Conservation (phyloP, 2,888 invertebrate species). For the Dione juno region DNA sequence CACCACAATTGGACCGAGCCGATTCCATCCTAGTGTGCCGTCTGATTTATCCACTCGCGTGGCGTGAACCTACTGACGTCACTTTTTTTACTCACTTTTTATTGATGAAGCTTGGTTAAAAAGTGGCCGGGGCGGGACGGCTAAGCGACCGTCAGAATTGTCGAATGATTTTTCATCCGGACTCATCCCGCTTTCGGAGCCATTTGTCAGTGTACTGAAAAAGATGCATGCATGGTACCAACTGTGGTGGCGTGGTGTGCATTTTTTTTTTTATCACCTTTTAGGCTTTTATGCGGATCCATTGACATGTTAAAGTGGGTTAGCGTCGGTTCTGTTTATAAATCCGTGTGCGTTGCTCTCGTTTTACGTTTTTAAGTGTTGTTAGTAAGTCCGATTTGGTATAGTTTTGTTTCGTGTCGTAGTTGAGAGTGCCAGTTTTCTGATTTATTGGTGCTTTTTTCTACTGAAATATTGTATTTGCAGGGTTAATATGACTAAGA, state of each 20-base stretch:
- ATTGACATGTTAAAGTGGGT: conserved; percentile 83
- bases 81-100: conserved; percentile 69
- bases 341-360: conserved; percentile 62
- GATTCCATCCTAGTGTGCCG: conserved; percentile 72
- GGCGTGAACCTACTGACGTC: conserved; percentile 80
- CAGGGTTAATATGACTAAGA: too few relatives aligned
- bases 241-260: conserved; percentile 49
- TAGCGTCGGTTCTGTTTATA: conserved; percentile 78
- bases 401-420: conserved; percentile 50
- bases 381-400: conserved; percentile 54
- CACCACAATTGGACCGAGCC: conserved; percentile 72
- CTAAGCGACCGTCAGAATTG: conserved; percentile 77
- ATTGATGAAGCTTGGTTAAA: conserved; percentile 80
- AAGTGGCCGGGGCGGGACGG: conserved; percentile 69
- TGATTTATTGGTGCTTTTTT: not conserved
- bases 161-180: conserved; percentile 80
- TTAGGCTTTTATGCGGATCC: conserved; percentile 81
- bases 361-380: conserved; percentile 54
- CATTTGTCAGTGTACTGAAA: conserved; percentile 81
- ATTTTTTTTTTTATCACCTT: conserved; percentile 64
- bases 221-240: conserved; percentile 74
- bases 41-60: conserved; percentile 79
- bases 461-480: too few relatives aligned
- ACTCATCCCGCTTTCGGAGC: conserved; percentile 76
- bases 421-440: conserved; percentile 46